Evolutionary conservation across 2,113 vertebrate genomes (phyloP), one percentile per base, ranked within the genome.

Genomic region (Mobula hypostoma): DNA sequence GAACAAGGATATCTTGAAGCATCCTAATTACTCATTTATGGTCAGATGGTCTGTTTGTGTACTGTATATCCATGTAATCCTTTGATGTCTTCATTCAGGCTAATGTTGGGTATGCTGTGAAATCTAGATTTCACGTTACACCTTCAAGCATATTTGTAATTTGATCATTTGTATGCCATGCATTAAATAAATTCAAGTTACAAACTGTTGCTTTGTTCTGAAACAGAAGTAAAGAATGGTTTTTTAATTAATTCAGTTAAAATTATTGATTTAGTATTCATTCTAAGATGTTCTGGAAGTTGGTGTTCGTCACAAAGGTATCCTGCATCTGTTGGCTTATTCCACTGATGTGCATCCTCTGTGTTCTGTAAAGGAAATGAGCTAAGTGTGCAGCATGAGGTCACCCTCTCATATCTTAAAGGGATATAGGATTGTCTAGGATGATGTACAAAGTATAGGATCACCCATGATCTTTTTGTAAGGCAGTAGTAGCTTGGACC

Each of bases 361-460:
- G 29, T 66, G 83, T 87, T 61, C 29, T 61, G 83, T 87, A 87
- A 58, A 29, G 83, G 83, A 87, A 87, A 61, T 56, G 58, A 87
- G 56, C 83, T 48, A 87, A 87, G 83, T 29, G 1, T 61, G 83
- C 85, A 88, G 29, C 58, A 66, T 32, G 85, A 66, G 61, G 29
- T 63, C n/a, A 19, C n/a, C 7, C 15, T 2, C 85, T 19, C 15
- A 3, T 90, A 66, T 90, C 14, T 32, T 63, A 68, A 63, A 21
- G 72, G 72, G 19, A 24, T 74, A 74, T 74, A 15, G 17, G 72
- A 24, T 74, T 24, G 72, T 6, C 15, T 74, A 19, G 19, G 72
- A 24, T 6, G 21, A 24, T 6, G 19, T 19, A 74, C 21, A 19
- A 74, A 74, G 72, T 74, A 21, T 19, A 19, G 72, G 72, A 24